A percentile compares a stretch with the other conserved stretches of the same genome.
These are phyloP conservation scores for Vespertilio murinus DNA, from an alignment of 2,797 vertebrate species.

Conservation along the genomic window DNA sequence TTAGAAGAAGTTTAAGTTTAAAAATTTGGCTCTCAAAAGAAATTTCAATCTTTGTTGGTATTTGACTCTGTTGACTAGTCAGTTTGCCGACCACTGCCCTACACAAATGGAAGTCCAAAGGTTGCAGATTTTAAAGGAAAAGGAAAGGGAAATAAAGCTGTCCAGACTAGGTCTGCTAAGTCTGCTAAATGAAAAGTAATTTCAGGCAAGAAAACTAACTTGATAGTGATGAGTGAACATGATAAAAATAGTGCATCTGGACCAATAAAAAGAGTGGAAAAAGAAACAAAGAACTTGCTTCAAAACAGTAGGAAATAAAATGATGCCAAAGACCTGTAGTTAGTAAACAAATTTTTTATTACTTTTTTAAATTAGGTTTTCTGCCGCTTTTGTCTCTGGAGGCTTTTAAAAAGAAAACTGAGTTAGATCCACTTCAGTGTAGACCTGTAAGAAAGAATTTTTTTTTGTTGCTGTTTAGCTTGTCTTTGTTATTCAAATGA, in stretches of 20 bases:
- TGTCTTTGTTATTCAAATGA: conserved; percentile 72
- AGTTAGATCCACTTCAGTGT: conserved; percentile 98
- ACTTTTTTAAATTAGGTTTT: conserved; percentile 73
- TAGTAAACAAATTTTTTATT: conserved; percentile 73
- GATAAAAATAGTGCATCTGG: conserved; percentile 80
- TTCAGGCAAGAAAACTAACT: conserved; percentile 97
- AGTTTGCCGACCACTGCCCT: conserved; percentile 62
- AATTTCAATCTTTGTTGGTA: too few relatives aligned
- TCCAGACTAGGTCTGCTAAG: conserved; percentile 86
- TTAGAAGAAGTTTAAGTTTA: too few relatives aligned
- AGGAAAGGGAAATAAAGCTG: conserved; percentile 80
- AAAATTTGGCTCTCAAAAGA: too few relatives aligned
- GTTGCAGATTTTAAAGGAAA: conserved; percentile 79
- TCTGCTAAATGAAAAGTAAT: conserved; percentile 89
- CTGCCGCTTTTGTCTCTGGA: conserved; percentile 85
- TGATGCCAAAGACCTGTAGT: conserved; percentile 87
- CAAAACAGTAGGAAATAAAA: conserved; percentile 95
- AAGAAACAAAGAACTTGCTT: conserved; percentile 88
- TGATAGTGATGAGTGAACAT: conserved; percentile 88
- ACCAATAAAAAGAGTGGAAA: conserved; percentile 87
- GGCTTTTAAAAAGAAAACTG: conserved; percentile 92
- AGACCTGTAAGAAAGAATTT: conserved; percentile 90
- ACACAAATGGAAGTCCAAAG: conserved; percentile 90
- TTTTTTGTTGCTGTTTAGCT: conserved; percentile 73
- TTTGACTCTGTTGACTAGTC: too few relatives aligned